These are phyloP conservation scores for Diogma glabrata DNA, from an alignment of 2,888 invertebrate genomes.

Conservation along the genomic window DNA sequence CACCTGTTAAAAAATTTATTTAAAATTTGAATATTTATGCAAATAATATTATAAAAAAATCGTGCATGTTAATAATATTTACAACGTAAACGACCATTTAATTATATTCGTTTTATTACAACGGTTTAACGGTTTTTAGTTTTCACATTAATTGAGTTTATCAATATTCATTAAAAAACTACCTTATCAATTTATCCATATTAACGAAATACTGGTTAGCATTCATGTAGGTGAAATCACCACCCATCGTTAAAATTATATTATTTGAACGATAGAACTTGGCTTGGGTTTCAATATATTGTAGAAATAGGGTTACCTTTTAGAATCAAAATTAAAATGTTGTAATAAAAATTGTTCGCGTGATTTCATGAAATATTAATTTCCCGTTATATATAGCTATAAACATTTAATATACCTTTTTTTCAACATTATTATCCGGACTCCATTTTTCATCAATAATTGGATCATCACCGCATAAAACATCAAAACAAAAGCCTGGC, in stretches of 20 bases:
- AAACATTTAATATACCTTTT: constrained; percentile 42
- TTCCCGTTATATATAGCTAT: no score
- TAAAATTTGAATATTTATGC: no score
- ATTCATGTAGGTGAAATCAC: constrained; percentile 78
- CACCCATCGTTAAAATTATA: constrained; percentile 79
- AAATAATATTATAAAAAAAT: no score
- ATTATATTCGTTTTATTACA: no score
- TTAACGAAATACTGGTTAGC: constrained; percentile 72
- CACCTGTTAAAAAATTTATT: constrained; percentile 37
- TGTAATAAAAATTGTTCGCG: no score
- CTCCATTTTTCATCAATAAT: constrained; percentile 73
- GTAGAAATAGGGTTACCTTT: constrained; percentile 44
- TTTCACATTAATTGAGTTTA: no score
- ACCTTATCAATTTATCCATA: constrained; percentile 70
- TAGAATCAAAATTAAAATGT: no score
- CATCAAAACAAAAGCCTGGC: constrained; percentile 86
- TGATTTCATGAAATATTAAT: no score
- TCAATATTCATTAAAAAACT: no score
- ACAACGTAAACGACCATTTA: no score
- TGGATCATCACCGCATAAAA: constrained; percentile 71
- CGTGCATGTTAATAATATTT: no score
- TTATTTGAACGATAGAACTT: constrained; percentile 54
- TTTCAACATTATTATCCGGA: constrained; percentile 71
- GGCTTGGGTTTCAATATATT: constrained; percentile 45
- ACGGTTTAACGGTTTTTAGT: no score